These are phyloP conservation scores for Gasteruption jaculator DNA, from an alignment of 2,888 invertebrate genomes.

Conservation along the genomic window DNA sequence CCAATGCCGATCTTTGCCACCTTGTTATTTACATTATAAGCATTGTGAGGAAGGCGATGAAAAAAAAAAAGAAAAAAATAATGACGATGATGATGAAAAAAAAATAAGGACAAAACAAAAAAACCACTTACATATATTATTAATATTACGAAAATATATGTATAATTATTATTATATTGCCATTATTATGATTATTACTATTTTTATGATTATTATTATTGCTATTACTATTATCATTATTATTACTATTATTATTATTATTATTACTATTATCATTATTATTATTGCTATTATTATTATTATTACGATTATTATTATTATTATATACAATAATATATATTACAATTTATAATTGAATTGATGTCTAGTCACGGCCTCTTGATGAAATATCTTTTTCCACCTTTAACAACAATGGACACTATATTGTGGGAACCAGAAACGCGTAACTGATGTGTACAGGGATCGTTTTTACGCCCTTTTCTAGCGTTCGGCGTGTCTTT, in stretches of 20 bases:
- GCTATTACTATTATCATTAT: slow-evolving; percentile 24
- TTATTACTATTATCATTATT: slow-evolving; percentile 26
- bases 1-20: slow-evolving; percentile 47
- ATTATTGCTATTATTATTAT: slow-evolving; percentile 30
- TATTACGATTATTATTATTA: slow-evolving; percentile 23
- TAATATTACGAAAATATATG: slow-evolving; percentile 20
- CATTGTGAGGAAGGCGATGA: slow-evolving; percentile 10
- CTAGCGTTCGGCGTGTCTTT: no score
- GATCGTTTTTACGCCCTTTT: no score
- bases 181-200: slow-evolving; percentile 24
- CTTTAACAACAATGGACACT: no score
- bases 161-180: slow-evolving; percentile 25
- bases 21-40: slow-evolving; percentile 50
- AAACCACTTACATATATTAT: slow-evolving; percentile 3
- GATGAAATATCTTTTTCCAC: no score
- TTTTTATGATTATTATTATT: slow-evolving; percentile 28
- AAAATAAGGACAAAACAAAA: not conserved
- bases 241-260: slow-evolving; percentile 27
- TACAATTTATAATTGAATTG: no score
- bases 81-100: not conserved
- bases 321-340: no score
- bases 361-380: no score
- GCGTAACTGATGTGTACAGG: no score
- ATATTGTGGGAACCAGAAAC: no score
- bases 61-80: not conserved